Base-by-base conservation (phyloP, 2,888 invertebrate genomes). In the Brenthis daphne region DNA sequence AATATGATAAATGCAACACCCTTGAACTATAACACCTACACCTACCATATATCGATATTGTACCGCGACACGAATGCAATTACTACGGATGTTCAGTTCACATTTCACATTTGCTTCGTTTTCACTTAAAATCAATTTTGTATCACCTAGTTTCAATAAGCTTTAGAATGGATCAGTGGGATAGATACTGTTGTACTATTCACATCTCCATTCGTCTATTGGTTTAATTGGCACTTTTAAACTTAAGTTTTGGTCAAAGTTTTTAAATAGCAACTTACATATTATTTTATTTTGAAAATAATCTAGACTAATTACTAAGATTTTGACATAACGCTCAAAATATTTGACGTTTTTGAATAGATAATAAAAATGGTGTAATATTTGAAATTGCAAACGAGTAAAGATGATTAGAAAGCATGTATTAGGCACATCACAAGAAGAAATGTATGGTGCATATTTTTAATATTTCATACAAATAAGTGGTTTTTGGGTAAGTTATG, bases 361-460 rank as follows among this genome's bases (percentile, higher is more conserved):
- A 43, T 8, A 3, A 43, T 43, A 43, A 3, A 43, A 43, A 43
- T 43, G 8, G 37, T 11, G 8, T 43, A 11, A 43, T 8, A 43
- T 43, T 43, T 11, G 3, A 43, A 43, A 11, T 61, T 20, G 1
- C n/a, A 8, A 37, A 53, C 3, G 47, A 43, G 57, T 57, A 60
- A 73, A 58, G 60, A 83, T 84, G 81, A 73, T 83, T 61, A 80
- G 83, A 72, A 89, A 86, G 74, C 79, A 77, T 65, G 76, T 77
- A 24, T 69, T 78, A 50, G 90, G 90, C 50, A 90, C 89, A 56
- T 82, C 84, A 48, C 88, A 89, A 71, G 90, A 90, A 71, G 90
- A 90, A 70, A 80, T 80, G 73, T 85, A 85, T 70, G 89, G 89
- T 89, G 74, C 20, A 84, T 77, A 63, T 61, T 37, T 53, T 51